A percentile compares a stretch with the other conserved stretches of the same genome.
Conservation (phyloP, 2,888 invertebrate genomes). For the Fragum fragum region DNA sequence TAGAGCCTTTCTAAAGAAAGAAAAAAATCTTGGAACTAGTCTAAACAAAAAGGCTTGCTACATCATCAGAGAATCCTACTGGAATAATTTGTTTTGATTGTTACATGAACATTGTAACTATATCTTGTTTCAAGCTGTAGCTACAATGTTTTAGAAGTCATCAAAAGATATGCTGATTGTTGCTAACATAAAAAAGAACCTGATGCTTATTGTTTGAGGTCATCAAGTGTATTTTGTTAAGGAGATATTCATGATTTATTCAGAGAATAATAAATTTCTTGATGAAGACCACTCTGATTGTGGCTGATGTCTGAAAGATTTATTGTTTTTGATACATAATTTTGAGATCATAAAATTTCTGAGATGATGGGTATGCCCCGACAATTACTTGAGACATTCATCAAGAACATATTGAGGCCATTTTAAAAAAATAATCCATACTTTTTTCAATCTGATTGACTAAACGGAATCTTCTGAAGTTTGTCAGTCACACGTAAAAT, state of each 20-base stretch:
- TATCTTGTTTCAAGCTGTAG: not conserved
- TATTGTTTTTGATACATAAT: conserved; percentile 20
- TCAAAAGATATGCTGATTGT: not conserved
- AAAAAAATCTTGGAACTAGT: not conserved
- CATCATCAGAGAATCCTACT: conserved; percentile 14
- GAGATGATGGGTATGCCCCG: not conserved
- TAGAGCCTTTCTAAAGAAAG: not conserved
- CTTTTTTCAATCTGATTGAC: no score
- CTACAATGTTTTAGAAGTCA: not conserved
- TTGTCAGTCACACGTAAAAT: no score
- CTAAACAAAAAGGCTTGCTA: conserved; percentile 19
- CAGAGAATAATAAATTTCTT: conserved; percentile 7
- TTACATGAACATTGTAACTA: not conserved
- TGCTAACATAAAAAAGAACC: not conserved
- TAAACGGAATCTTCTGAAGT: no score
- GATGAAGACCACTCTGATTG: conserved; percentile 23
- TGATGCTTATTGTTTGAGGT: conserved; percentile 8
- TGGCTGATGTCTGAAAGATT: conserved; percentile 15
- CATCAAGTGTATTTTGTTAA: conserved; percentile 20
- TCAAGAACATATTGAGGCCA: no score
- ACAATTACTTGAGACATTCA: no score
- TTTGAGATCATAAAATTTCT: conserved; percentile 4
- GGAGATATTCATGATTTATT: conserved; percentile 24
- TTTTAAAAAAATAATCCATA: no score
- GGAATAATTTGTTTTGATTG: not conserved